Conservation (phyloP, 2,113 vertebrate genomes). For the Gymnogyps californianus region DNA sequence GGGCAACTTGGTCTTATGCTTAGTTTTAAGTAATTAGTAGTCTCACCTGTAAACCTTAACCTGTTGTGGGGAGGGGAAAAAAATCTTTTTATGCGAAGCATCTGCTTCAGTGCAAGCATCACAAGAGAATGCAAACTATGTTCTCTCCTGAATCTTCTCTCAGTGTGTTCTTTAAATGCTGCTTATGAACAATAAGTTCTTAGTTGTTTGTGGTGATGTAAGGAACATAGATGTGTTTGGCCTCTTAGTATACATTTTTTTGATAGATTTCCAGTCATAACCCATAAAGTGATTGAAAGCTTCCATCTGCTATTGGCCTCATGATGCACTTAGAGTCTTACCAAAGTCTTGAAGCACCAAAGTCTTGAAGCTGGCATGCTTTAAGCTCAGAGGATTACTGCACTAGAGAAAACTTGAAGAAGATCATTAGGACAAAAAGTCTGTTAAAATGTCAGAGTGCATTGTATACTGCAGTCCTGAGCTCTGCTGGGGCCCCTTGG, state of each 20-base stretch:
- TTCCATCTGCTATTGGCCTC: not conserved
- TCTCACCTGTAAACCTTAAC: not conserved
- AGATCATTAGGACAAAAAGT: slow-evolving; percentile 1
- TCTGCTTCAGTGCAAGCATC: not conserved
- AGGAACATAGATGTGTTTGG: not conserved
- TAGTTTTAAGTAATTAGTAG: not conserved
- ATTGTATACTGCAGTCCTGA: not conserved
- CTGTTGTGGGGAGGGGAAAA: not conserved
- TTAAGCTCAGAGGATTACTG: not conserved
- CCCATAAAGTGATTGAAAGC: not conserved
- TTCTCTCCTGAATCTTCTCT: not conserved
- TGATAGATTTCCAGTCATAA: not conserved
- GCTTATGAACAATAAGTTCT: not conserved
- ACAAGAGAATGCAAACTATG: not conserved
- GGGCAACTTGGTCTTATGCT: not conserved
- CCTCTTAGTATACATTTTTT: not conserved
- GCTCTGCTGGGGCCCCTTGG: slow-evolving; percentile 1
- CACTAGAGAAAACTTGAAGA: not conserved
- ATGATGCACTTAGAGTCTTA: not conserved
- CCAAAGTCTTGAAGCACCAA: not conserved
- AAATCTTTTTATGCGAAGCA: rapidly evolving
- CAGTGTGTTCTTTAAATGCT: not conserved
- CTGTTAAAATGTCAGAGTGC: slow-evolving; percentile 19
- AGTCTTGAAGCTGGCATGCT: not conserved
- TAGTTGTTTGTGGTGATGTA: not conserved